Evolutionary conservation across 2,797 vertebrate species (phyloP), one percentile per base, ranked within the genome.

Genomic region (Taeniopygia guttata): DNA sequence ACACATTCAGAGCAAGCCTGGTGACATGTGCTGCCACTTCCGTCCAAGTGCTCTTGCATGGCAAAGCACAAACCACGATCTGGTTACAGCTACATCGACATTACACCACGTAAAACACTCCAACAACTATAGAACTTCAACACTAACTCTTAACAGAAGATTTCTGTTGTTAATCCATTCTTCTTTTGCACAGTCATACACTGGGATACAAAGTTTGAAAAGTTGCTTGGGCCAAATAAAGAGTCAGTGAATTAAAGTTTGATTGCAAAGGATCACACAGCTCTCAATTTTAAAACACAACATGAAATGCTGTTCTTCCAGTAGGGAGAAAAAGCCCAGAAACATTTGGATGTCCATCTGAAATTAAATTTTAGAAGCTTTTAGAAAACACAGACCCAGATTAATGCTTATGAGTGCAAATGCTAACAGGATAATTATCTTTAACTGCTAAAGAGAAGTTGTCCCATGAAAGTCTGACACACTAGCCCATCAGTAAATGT

Each of bases 21-120:
- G 64, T 80, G 76, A 90, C 90, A 90, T 84, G 88, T 9, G 94
- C 67, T 82, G 72, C 88, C 89, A 74, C 93, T 98, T 98, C 96
- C 97, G 92, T 85, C 68, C 67, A 13, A 84, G 77, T 9, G 76
- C 74, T 34, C 56, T 55, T 82, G 55, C 66, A 83, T 1, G 29
- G 88, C 48, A 11, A 9, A 55, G 30, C 25, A 84, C 17, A 3
- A 70, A 62, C 63, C 76, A 36, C 2, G 0, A 13, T 13, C 63
- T 56, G 52, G 17, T 84, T 27, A 83, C 87, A 59, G 64, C 42
- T 25, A 16, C 56, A 34, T 3, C 12, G 7, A 64, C 56, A 48
- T 40, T 43, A 58, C 2, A 2, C 30, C 75, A 36, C 0, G 16
- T 8, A 20, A 52, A 43, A 22, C 59, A 38, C 63, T 23, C 30